Conservation (phyloP, 2,888 invertebrate genomes). For the Ornithoptera alexandrae region DNA sequence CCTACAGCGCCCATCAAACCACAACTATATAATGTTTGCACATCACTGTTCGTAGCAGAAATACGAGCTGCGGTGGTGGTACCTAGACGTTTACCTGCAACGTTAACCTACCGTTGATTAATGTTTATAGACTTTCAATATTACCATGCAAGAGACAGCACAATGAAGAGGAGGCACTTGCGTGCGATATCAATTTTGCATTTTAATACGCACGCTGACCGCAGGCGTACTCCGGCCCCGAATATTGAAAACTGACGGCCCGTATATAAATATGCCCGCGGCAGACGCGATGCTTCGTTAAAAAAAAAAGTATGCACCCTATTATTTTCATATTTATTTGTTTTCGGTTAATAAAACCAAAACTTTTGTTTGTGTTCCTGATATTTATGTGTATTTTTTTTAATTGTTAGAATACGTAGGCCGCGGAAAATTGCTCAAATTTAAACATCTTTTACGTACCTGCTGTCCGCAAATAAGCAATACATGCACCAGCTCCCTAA, state of each 20-base stretch:
- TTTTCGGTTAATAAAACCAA: slow-evolving; percentile 25
- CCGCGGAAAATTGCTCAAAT: no score
- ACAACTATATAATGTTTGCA: no score
- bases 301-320: slow-evolving; percentile 13
- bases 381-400: slow-evolving; percentile 3
- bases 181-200: slow-evolving; percentile 29
- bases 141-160: slow-evolving; percentile 1
- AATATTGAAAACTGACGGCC: slow-evolving; percentile 37
- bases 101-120: no score
- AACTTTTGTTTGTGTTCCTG: slow-evolving; percentile 10
- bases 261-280: slow-evolving; percentile 35
- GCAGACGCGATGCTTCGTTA: slow-evolving; percentile 26
- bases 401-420: not conserved
- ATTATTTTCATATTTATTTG: slow-evolving; percentile 29
- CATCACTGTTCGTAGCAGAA: no score
- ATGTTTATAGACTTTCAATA: not conserved
- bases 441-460: no score
- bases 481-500: no score
- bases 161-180: slow-evolving; percentile 8
- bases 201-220: slow-evolving; percentile 30
- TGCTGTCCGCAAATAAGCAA: no score
- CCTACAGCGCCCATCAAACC: no score
- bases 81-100: no score
- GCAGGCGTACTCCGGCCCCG: slow-evolving; percentile 27
- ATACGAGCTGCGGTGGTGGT: no score